Evolutionary conservation across 2,888 invertebrate genomes (phyloP), one percentile per base, ranked within the genome.

Genomic region (Spicauda simplicius): DNA sequence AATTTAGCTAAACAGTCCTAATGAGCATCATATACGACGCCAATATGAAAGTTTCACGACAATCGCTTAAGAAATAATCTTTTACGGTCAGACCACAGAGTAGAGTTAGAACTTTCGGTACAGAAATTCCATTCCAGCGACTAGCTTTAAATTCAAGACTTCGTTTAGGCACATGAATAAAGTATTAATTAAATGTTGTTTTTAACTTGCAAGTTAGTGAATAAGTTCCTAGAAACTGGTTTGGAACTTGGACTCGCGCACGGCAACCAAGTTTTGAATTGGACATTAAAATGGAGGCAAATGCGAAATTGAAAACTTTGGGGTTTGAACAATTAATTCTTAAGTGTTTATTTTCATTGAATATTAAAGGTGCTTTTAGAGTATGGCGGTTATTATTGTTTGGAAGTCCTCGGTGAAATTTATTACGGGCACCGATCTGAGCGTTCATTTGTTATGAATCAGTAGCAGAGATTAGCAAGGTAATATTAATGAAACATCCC

Each of bases 121-220:
- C n/a, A 50, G 10, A 48, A 56, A 33, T 19, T 45, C 45, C 19
- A 20, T 52, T 33, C 30, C 33, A 48, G 16, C 50, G 19, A n/a
- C 19, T 16, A 62, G 56, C 57, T 64, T 65, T 20, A 55, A 62
- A 59, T 65, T 59, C 53, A 69, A 64, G 53, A 59, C 65, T 64
- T 71, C 57, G 57, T 59, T 53, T 56, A 45, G 30, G 59, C 67
- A 61, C 63, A 69, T 63, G 67, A 75, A 75, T 72, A 72, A 69
- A 76, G 71, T 69, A 71, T 73, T 72, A 75, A 75, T 74, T 74
- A 74, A 75, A 75, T 71, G 74, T 73, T 74, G 74, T 73, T 69
- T 69, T 71, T 71, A 72, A 74, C 68, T 73, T 72, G 33, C 59
- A 54, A 37, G 30, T 56, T 67, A 56, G 52, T 68, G 70, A 74